A percentile compares a stretch with the other conserved stretches of the same genome.
Conservation (phyloP, 2,797 vertebrate genomes). For the Sus cebifrons region DNA sequence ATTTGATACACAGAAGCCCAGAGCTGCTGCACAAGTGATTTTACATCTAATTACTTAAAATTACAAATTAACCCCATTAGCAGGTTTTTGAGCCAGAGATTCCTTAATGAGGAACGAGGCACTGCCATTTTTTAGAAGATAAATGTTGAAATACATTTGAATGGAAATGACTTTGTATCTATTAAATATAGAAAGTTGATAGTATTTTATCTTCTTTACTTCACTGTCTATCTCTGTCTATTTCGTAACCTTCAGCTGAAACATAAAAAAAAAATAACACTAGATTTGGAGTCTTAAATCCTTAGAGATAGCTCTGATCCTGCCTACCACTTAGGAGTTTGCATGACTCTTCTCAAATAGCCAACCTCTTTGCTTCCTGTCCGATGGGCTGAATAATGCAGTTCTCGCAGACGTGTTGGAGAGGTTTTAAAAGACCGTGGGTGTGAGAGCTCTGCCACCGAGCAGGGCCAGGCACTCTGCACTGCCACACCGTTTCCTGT, state of each 20-base stretch:
- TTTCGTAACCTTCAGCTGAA: conserved; percentile 17
- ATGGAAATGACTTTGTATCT: not conserved
- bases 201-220: not conserved
- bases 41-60: conserved; percentile 45
- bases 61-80: not conserved
- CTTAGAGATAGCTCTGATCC: not conserved
- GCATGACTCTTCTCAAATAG: not conserved
- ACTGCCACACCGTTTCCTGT: not conserved
- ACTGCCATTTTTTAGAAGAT: conserved; percentile 42
- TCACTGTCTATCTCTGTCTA: not conserved
- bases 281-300: not conserved
- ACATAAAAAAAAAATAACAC: not conserved
- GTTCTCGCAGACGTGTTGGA: not conserved
- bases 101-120: not conserved
- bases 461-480: not conserved
- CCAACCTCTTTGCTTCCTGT: not conserved
- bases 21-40: conserved; percentile 22
- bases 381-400: not conserved
- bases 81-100: conserved; percentile 54
- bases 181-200: not conserved
- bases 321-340: not conserved
- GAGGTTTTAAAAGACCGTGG: not conserved
- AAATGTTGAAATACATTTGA: conserved; percentile 23
- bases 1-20: conserved; percentile 16
- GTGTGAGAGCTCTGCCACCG: not conserved